Evolutionary conservation across 2,113 vertebrate genomes (phyloP), one percentile per base, ranked within the genome.

Genomic region (Butorides virescens): DNA sequence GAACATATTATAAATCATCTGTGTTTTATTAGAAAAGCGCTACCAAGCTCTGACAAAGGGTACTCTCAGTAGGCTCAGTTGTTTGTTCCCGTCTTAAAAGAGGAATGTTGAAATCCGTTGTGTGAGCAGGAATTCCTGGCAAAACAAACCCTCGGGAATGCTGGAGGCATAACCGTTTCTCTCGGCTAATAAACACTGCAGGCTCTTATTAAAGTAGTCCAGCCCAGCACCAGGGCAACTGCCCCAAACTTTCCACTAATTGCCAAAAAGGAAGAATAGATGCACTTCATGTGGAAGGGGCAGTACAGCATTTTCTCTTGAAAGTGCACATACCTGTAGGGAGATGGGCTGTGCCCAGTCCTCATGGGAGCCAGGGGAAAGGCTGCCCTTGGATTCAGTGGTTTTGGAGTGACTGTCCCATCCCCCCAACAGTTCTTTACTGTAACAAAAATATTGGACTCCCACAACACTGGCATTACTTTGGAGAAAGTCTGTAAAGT

Each of bases 1-100:
- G 90, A 59, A 52, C 68, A 68, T 92, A 78, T 46, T 89, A 93
- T 97, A 98, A 97, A 97, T 98, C 96, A 97, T 78, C 70, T 55
- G 26, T 74, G 71, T 95, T 97, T 98, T 96, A 97, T 96, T 97
- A 92, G 76, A 66, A 95, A 95, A 88, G 23, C 55, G 77, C 88
- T 88, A 92, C 85, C 61, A 72, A 92, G 32, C 70, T 90, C 88
- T 96, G 96, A 97, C 70, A 97, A 97, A 89, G 91, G 52, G 25
- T 94, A 92, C 58, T 90, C 93, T 96, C 63, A 95, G 73, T 86
- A 96, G 67, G 75, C 94, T 86, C 94, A 71, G 82, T 74, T 93
- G 70, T 96, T 98, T 96, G 94, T 86, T 94, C 95, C 53, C 0
- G 4, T 87, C 58, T 52, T 77, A 79, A 96, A 88, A 93, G 84